These are phyloP conservation scores for Mormyrus lacerda DNA, from an alignment of 2,113 vertebrate species.

Conservation along the genomic window DNA sequence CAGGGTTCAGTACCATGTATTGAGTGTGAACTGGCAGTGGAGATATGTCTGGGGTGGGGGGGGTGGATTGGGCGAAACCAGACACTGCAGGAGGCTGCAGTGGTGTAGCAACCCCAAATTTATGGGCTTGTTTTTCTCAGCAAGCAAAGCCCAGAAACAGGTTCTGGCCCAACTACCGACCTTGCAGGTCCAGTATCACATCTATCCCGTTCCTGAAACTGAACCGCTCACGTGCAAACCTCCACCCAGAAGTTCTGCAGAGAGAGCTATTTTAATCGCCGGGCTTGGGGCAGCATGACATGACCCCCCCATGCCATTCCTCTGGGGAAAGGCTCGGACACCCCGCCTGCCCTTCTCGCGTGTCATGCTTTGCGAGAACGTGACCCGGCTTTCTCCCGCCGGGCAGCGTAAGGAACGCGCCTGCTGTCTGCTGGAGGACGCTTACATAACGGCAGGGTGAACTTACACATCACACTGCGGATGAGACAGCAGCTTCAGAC, in stretches of 20 bases:
- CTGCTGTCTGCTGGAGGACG: conserved; percentile 25
- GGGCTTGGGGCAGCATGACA: neutral
- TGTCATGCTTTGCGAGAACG: conserved; percentile 62
- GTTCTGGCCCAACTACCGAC: neutral
- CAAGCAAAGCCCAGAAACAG: neutral
- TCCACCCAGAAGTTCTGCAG: neutral
- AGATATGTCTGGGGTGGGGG: conserved; percentile 16
- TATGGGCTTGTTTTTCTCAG: conserved; percentile 14
- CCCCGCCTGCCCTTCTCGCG: conserved; percentile 60
- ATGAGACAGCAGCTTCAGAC: neutral
- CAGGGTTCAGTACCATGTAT: neutral
- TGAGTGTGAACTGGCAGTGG: neutral
- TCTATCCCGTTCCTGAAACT: neutral
- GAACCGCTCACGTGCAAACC: neutral
- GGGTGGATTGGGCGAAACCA: neutral
- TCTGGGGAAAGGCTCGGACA: conserved; percentile 26
- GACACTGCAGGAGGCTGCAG: conserved; percentile 4
- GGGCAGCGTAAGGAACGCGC: conserved; percentile 40
- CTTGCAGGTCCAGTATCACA: neutral
- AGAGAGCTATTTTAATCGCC: neutral
- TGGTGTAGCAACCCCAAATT: neutral
- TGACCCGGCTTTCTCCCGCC: conserved; percentile 45
- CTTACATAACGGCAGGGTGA: neutral
- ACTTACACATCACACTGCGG: neutral
- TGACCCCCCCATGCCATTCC: neutral